Evolutionary conservation across 2,888 invertebrate genomes (phyloP), one percentile per base, ranked within the genome.

Genomic region (Euzophera pinguis): DNA sequence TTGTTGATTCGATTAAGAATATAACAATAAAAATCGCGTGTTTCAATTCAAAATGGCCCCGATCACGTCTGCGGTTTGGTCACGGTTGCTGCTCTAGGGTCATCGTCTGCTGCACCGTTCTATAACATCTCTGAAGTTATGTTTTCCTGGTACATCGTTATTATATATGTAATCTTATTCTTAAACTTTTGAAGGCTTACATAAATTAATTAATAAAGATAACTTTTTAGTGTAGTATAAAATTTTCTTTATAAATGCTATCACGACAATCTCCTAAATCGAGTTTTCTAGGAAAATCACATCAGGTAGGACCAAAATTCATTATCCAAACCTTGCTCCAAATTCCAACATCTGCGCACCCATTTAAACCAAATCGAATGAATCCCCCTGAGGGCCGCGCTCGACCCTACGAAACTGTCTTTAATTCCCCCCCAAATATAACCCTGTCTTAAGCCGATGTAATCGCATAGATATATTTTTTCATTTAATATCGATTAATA

Each of bases 21-120:
- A 17, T 52, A 47, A 50, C 47, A 43, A 53, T 39, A 47, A 45
- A 48, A 50, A 45, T 45, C 10, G 45, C 45, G 45, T 45, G 45
- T 45, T 45, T 45, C 7, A 27, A 7, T 27, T 27, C 16, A 32
- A 34, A 32, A 14, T 10, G 45, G 45, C 45, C 45, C 6, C 38
- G 43, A n/a, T 22, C 42, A 41, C 38, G 38, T 39, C 39, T 29
- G 12, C 17, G 7, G 41, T 39, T 51, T 38, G 45, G 61, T 61
- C 61, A 61, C 56, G 61, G 54, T 55, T 17, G 38, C 48, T 50
- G 54, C 51, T 39, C 29, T 14, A 16, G 39, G 49, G 49, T 50
- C 49, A 50, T 50, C 32, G 16, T 38, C 39, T 45, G 45, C 39
- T 16, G 34, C 47, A 32, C 12, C 17, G 16, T 29, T 48, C 38